Evolutionary conservation across 2,113 vertebrate genomes (phyloP), one percentile per base, ranked within the genome.

Genomic region (Struthidea cinerea): DNA sequence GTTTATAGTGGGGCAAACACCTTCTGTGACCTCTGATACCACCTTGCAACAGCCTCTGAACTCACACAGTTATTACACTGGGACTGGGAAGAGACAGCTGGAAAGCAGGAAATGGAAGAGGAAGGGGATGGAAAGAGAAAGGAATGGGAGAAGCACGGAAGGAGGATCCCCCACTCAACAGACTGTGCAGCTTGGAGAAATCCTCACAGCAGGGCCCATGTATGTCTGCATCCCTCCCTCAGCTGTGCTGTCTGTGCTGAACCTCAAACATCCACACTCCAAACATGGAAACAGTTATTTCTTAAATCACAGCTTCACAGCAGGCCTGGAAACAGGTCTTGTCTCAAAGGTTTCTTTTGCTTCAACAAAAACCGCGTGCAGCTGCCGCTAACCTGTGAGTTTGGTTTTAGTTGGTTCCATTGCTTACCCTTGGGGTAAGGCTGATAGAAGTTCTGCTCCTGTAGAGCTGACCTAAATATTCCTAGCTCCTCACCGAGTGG

Each of bases 51-150:
- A 3, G 7, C 13, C 20, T 42, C 26, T 73, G 35, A 9, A 15
- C 8, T 15, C 39, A 35, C 33, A 37, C 18, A 64, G 37, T 11
- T 44, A 11, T 1, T 1, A 0, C 14, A 5, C 1, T 13, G 21
- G 12, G 22, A 5, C 9, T 52, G 37, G 24, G 22, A 56, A 63
- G 13, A 57, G 13, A 24, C 11, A 19, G 59, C 19, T 33, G 18
- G 59, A 28, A 60, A 52, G 9, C 6, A 4, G 7, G 3, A 75
- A 44, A 20, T 8, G 7, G 16, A 68, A 68, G 26, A 57, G 30
- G 8, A 49, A 11, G 21, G 10, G 17, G 20, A 33, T 22, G 27
- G 39, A 12, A 57, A n/a, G 41, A 16, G 42, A 26, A 30, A 6
- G 24, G 20, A 35, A 6, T 8, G 27, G 13, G 24, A 60, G 26